phyloP scores from a whole-genome alignment of 2,113 vertebrate genomes.

The Haemorhous mexicanus region DNA sequence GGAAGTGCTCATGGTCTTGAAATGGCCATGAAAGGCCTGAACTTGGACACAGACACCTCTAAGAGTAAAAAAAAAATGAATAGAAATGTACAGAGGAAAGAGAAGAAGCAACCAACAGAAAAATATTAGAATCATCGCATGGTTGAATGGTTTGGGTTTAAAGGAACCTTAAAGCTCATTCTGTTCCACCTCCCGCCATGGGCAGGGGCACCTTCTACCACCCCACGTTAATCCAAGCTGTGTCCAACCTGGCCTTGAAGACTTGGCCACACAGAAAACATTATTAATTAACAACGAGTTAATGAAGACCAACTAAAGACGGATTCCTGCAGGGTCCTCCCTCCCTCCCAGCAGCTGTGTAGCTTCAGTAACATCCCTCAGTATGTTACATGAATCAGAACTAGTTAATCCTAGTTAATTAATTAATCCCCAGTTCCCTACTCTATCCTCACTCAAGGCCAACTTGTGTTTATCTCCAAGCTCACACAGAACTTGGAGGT shows the following conservation, averaged over 20 bases:
- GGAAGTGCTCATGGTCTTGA: fast-evolving
- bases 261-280: neutral
- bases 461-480: neutral
- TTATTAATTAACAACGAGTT: neutral
- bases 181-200: neutral
- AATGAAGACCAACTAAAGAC: neutral
- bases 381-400: neutral
- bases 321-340: fast-evolving
- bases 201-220: neutral
- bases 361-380: neutral
- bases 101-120: neutral
- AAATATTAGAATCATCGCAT: fast-evolving
- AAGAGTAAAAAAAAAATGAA: fast-evolving
- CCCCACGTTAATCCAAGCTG: neutral
- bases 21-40: neutral
- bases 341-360: fast-evolving
- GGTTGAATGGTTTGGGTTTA: neutral
- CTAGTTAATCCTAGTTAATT: neutral
- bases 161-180: neutral
- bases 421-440: neutral
- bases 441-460: fast-evolving
- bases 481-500: neutral
- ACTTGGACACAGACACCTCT: neutral
- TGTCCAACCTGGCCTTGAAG: neutral
- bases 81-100: fast-evolving